phyloP scores from a whole-genome alignment of 2,113 vertebrate species.

The Pseudorhombus dupliciocellatus region DNA sequence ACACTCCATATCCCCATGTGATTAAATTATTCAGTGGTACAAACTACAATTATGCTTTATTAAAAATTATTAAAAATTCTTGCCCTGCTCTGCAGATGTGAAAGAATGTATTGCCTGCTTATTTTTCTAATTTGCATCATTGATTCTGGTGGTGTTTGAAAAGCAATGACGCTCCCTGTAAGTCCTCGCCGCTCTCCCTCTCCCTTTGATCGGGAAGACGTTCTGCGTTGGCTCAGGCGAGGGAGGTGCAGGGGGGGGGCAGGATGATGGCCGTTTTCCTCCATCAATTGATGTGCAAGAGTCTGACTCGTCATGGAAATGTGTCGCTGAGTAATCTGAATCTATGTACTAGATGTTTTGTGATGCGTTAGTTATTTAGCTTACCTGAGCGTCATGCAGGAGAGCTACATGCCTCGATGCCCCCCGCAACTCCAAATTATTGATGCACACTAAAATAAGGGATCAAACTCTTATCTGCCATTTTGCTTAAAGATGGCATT shows the following conservation, averaged over 20 bases:
- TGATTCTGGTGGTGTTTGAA: conserved; percentile 95
- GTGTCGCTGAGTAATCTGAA: conserved; percentile 70
- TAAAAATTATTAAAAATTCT: conserved; percentile 99
- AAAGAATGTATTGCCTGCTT: conserved; percentile 99
- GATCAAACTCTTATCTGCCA: conserved; percentile 53
- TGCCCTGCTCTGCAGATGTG: conserved; percentile 91
- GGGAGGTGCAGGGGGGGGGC: conserved; percentile 74
- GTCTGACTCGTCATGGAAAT: conserved; percentile 83
- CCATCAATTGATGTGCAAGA: conserved; percentile 82
- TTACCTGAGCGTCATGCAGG: conserved; percentile 1
- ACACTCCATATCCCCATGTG: conserved; percentile 86
- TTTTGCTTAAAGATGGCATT: conserved; percentile 71
- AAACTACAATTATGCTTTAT: conserved; percentile 99
- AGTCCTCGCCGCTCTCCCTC: conserved; percentile 16
- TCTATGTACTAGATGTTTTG: conserved; percentile 20
- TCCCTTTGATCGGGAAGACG: conserved; percentile 40
- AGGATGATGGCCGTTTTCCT: conserved; percentile 81
- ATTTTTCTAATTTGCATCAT: conserved; percentile 99
- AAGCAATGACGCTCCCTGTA: conserved; percentile 84
- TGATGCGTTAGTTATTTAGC: conserved; percentile 39
- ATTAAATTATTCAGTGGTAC: conserved; percentile 99
- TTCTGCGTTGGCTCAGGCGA: conserved; percentile 6
- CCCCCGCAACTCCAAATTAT: neutral
- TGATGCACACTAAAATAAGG: conserved; percentile 26
- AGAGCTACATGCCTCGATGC: conserved; percentile 20